Evolutionary conservation across 1,140 invertebrate species (phyloP).

Genomic region (Sminthurinus signatus): DNA sequence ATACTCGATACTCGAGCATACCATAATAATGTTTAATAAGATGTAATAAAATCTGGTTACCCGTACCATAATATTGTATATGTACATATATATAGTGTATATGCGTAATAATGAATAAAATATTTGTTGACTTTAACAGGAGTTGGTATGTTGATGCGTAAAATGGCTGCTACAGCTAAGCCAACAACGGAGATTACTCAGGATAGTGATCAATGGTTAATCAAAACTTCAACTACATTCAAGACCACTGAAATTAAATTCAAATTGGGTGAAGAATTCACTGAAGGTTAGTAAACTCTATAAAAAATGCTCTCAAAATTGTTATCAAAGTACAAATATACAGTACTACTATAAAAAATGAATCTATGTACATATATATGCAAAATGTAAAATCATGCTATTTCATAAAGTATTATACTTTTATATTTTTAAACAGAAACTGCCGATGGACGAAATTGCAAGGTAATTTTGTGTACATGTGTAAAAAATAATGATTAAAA

Average conservation of each 20-base stretch:
- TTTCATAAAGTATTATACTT: no score
- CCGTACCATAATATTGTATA: no score
- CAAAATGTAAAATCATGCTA: slow-evolving; percentile 47
- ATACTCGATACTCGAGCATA: no score
- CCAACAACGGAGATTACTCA: slow-evolving; percentile 68
- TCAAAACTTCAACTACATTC: slow-evolving; percentile 75
- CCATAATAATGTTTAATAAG: no score
- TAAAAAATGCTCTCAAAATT: slow-evolving; percentile 42
- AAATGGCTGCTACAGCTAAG: slow-evolving; percentile 53
- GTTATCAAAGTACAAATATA: slow-evolving; percentile 38
- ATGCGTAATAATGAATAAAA: no score
- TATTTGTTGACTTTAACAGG: slow-evolving; percentile 42
- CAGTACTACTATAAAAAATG: slow-evolving; percentile 41
- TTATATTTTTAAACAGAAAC: no score
- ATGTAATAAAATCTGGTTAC: no score
- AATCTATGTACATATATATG: slow-evolving; percentile 45
- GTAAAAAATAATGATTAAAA: no score
- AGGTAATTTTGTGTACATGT: no score
- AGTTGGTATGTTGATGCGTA: slow-evolving; percentile 48
- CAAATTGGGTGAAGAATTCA: slow-evolving; percentile 68
- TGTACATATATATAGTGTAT: no score
- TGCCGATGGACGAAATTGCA: slow-evolving; percentile 48
- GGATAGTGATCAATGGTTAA: slow-evolving; percentile 60
- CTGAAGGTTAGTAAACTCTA: no score
- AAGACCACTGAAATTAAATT: slow-evolving; percentile 72